phyloP scores from a whole-genome alignment of 2,797 vertebrate species.

The Poecilia gillii region DNA sequence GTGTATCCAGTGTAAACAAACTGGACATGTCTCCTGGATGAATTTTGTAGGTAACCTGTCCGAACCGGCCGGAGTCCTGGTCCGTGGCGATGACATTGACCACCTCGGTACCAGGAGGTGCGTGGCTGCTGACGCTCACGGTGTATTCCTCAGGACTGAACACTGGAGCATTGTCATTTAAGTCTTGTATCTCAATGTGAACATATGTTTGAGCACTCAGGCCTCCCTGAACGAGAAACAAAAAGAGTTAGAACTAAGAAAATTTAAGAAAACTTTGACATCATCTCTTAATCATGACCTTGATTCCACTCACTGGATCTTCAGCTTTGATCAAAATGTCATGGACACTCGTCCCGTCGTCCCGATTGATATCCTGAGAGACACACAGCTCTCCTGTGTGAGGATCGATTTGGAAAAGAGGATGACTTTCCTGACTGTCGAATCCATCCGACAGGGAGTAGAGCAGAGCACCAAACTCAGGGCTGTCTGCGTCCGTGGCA shows the following conservation, averaged over 20 bases:
- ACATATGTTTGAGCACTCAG: slow-evolving; percentile 91
- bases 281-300: background rate
- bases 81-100: slow-evolving; percentile 87
- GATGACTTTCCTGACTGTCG: slow-evolving; percentile 81
- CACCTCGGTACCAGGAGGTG: slow-evolving; percentile 87
- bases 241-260: background rate
- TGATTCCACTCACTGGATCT: slow-evolving; percentile 85
- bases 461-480: slow-evolving; percentile 82
- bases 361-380: slow-evolving; percentile 89
- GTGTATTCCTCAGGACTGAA: slow-evolving; percentile 86
- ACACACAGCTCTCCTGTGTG: slow-evolving; percentile 87
- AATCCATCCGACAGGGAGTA: slow-evolving; percentile 89
- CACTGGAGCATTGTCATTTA: slow-evolving; percentile 90
- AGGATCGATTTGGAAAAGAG: slow-evolving; percentile 84
- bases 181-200: slow-evolving; percentile 89
- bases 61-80: slow-evolving; percentile 85
- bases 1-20: slow-evolving; percentile 85
- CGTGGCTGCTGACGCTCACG: slow-evolving; percentile 86
- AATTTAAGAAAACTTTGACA: too few relatives aligned
- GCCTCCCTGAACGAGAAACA: slow-evolving; percentile 82
- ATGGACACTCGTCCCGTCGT: slow-evolving; percentile 80
- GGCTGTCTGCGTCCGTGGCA: slow-evolving; percentile 88
- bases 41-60: slow-evolving; percentile 85
- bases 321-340: slow-evolving; percentile 91
- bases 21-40: slow-evolving; percentile 83